Conservation (phyloP, 1,140 invertebrate genomes). For the Lineus longissimus region DNA sequence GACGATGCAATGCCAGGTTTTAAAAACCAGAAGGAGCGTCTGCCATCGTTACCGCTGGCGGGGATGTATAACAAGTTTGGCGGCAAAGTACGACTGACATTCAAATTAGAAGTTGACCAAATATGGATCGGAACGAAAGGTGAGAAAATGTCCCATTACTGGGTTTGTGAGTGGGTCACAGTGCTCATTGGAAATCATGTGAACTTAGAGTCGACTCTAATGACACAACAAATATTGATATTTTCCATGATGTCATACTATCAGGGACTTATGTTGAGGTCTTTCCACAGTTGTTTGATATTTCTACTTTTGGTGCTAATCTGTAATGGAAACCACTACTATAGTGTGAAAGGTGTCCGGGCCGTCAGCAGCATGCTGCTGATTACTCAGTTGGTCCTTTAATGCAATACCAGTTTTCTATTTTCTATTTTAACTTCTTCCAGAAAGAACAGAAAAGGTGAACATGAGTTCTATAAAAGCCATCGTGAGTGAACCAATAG, state of each 20-base stretch:
- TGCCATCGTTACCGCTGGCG: slow-evolving; percentile 77
- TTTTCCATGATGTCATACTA: not conserved
- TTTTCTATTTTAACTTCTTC: slow-evolving; percentile 15
- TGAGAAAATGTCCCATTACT: slow-evolving; percentile 19
- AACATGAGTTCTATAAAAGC: slow-evolving; percentile 86
- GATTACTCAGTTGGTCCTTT: no score
- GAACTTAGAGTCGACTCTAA: not conserved
- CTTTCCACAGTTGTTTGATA: no score
- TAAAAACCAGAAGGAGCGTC: slow-evolving; percentile 73
- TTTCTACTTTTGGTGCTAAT: no score
- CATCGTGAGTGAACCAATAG: slow-evolving; percentile 78
- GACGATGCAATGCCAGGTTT: slow-evolving; percentile 87
- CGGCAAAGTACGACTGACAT: slow-evolving; percentile 88
- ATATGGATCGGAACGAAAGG: slow-evolving; percentile 88
- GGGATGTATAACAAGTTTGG: slow-evolving; percentile 90
- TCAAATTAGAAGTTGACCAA: slow-evolving; percentile 88
- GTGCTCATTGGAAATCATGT: not conserved
- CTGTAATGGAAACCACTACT: no score
- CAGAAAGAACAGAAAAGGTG: slow-evolving; percentile 86
- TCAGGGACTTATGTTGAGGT: no score
- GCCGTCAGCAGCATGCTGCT: no score
- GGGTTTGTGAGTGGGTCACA: not conserved
- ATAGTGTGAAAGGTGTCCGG: no score
- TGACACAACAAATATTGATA: not conserved
- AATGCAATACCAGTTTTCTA: no score